phyloP scores from a whole-genome alignment of 2,888 invertebrate species.

The Camptogramma bilineatum region DNA sequence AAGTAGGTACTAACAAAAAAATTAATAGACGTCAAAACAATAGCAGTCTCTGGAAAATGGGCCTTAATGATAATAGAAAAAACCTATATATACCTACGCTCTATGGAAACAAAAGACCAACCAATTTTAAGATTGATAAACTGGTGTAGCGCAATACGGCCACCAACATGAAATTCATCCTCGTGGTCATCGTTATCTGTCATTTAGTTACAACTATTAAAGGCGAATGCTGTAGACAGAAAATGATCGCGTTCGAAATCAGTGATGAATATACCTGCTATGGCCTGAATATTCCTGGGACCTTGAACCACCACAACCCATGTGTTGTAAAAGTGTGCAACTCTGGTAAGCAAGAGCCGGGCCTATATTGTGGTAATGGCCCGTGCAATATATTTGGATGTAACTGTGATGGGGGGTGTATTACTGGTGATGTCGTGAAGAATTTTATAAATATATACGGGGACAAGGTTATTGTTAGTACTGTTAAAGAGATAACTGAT shows the following conservation, averaged over 20 bases:
- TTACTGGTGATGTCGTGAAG: background rate
- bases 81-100: background rate
- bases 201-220: background rate
- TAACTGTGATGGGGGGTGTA: conserved; percentile 6
- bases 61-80: too few species aligned
- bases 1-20: too few species aligned
- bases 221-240: background rate
- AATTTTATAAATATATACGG: background rate
- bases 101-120: background rate
- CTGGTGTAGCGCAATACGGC: too few species aligned
- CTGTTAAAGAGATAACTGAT: too few species aligned
- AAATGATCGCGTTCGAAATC: background rate
- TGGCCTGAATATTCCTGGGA: background rate
- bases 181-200: background rate
- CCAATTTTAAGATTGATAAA: background rate
- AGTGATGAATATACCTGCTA: background rate
- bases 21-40: too few species aligned
- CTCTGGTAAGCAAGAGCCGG: background rate
- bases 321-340: background rate
- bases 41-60: too few species aligned
- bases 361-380: background rate
- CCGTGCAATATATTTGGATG: conserved; percentile 8
- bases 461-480: background rate
- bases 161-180: background rate
- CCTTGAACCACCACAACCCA: background rate